These are phyloP conservation scores for Harpagus bidentatus DNA, from an alignment of 2,113 vertebrate genomes.

Conservation along the genomic window DNA sequence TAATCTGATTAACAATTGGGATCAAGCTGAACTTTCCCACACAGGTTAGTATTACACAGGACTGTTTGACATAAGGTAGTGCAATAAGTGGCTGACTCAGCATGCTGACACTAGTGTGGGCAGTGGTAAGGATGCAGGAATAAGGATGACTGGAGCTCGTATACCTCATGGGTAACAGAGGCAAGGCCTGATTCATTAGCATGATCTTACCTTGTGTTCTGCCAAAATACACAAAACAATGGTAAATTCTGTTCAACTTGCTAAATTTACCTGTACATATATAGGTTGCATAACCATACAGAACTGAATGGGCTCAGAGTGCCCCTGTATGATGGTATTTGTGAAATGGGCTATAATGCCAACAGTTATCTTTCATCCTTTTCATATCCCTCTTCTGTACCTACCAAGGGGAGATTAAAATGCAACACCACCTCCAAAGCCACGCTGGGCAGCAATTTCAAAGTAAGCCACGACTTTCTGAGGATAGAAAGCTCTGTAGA, in stretches of 20 bases:
- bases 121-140: not conserved
- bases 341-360: not conserved
- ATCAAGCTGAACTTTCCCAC: not conserved
- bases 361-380: not conserved
- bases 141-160: not conserved
- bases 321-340: not conserved
- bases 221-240: not conserved
- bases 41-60: not conserved
- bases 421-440: not conserved
- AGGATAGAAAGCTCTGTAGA: not conserved
- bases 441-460: not conserved
- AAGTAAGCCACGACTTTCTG: not conserved
- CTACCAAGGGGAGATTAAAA: not conserved
- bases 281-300: not conserved
- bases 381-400: not conserved
- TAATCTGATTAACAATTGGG: not conserved
- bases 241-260: not conserved
- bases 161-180: not conserved
- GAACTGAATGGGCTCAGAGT: not conserved
- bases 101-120: rapidly evolving
- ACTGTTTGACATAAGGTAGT: not conserved
- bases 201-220: not conserved
- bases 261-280: rapidly evolving
- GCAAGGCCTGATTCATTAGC: not conserved
- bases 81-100: not conserved